Percentiles rank a stretch among this genome's conserved stretches.
These are phyloP conservation scores for Amphiura filiformis DNA, from an alignment of 35 echinoderm and acorn worm genomes.

Conservation along the genomic window DNA sequence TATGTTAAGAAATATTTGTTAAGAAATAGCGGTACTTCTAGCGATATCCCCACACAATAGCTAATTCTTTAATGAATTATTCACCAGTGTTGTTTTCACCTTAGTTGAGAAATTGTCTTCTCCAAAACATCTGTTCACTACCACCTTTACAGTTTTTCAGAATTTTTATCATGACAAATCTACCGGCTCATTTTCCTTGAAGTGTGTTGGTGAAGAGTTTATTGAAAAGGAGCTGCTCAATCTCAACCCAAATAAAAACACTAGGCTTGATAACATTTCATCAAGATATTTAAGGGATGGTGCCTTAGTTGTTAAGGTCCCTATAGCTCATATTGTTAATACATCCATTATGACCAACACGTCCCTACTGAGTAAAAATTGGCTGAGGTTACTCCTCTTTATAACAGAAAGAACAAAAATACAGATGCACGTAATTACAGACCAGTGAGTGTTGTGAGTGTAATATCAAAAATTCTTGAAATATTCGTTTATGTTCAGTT, in stretches of 20 bases:
- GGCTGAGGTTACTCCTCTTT: background rate
- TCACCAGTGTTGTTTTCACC: background rate
- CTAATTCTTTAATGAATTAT: slow-evolving; percentile 5
- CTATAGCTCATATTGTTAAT: slow-evolving; percentile 11
- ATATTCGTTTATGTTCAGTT: slow-evolving; percentile 7
- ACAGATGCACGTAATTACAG: slow-evolving; percentile 14
- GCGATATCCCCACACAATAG: background rate
- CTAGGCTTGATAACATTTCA: background rate
- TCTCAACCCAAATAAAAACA: background rate
- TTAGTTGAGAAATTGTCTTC: background rate
- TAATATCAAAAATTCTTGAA: slow-evolving; percentile 40
- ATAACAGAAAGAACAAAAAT: slow-evolving; percentile 22
- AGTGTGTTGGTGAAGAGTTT: background rate
- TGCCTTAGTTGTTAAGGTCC: background rate
- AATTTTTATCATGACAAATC: background rate
- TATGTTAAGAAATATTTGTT: too few species aligned
- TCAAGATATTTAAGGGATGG: background rate
- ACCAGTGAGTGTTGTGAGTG: slow-evolving; percentile 7
- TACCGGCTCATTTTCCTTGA: background rate
- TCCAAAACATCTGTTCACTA: background rate
- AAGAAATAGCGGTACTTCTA: too few species aligned
- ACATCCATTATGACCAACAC: background rate
- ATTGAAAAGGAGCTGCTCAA: background rate
- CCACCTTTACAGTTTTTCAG: background rate
- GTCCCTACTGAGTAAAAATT: background rate